A percentile compares a stretch with the other conserved stretches of the same genome.
These are phyloP conservation scores for Melipona quadrifasciata DNA, from an alignment of 1,140 invertebrate genomes.

Conservation along the genomic window DNA sequence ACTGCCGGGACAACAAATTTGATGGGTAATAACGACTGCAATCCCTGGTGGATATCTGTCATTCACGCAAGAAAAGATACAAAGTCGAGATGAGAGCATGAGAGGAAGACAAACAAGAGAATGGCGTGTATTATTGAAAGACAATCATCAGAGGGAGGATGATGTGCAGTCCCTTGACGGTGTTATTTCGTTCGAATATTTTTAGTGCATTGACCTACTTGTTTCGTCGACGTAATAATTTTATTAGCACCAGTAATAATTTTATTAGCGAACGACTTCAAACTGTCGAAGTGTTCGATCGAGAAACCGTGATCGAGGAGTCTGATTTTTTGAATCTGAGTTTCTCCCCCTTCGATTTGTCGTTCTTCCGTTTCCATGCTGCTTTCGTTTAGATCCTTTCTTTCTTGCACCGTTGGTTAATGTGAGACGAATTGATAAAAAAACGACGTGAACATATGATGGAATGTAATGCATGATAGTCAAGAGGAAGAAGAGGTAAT, in stretches of 20 bases:
- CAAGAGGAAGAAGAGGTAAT: conserved; percentile 34
- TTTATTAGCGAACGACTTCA: too few relatives aligned
- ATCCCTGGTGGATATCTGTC: not conserved
- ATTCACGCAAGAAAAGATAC: not conserved
- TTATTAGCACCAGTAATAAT: not conserved
- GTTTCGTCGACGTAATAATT: not conserved
- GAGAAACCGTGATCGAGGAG: conserved; percentile 47
- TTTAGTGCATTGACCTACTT: not conserved
- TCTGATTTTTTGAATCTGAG: conserved; percentile 32
- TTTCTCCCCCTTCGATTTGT: conserved; percentile 31
- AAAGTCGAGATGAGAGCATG: not conserved
- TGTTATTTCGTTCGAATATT: conserved; percentile 9
- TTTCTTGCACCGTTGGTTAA: conserved; percentile 35
- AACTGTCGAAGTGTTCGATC: too few relatives aligned
- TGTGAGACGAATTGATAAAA: conserved; percentile 51
- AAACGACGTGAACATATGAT: conserved; percentile 59
- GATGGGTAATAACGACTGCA: not conserved
- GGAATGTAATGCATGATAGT: conserved; percentile 52
- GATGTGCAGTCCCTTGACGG: not conserved
- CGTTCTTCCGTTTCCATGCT: conserved; percentile 39
- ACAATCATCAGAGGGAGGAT: conserved; percentile 10
- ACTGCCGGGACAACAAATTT: not conserved
- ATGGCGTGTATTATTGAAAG: conserved; percentile 28
- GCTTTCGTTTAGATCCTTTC: not conserved
- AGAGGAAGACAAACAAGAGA: conserved; percentile 35